Evolutionary conservation across 2,113 vertebrate species (phyloP), one percentile per base, ranked within the genome.

Genomic region (Notechis scutatus): DNA sequence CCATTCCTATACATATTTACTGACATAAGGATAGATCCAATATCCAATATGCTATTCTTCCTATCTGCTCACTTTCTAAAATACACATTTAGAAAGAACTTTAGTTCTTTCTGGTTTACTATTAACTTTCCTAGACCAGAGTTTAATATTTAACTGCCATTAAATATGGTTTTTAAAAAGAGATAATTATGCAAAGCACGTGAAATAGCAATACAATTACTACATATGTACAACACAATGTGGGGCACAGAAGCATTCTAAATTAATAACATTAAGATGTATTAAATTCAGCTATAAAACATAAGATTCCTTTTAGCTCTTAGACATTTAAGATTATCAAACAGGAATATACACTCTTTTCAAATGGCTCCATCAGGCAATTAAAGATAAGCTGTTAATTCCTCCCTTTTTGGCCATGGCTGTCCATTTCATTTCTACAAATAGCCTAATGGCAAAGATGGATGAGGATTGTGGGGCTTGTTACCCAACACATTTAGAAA

Each of bases 151-250:
- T 92, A 91, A 92, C 69, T 69, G 74, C 69, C 64, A 64, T 54
- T 55, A 94, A 91, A 89, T 74, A 87, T 61, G 59, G 59, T 29
- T 45, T 47, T 55, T n/a, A 26, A 95, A 93, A 94, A 95, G 47
- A 74, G 56, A 92, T 90, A 57, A 89, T 90, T 90, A 92, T 61
- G 34, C 74, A 92, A 90, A 90, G 88, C 18, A 57, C 42, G 55
- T 59, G 69, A 81, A 92, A 89, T 42, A 26, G 86, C 26, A 90
- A 34, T 90, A 89, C 92, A 89, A 92, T 45, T 85, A 81, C 57
- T n/a, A 10, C 34, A 9, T 61, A 55, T 42, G 39, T 9, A 34
- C 88, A 61, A 64, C n/a, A 93, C 91, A 69, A 39, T 85, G 52
- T 45, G 18, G 64, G 42, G 9, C 56, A 93, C 56, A 88, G 89